These are phyloP conservation scores for Chrysina gloriosa DNA, from an alignment of 2,888 invertebrate species.

Conservation along the genomic window DNA sequence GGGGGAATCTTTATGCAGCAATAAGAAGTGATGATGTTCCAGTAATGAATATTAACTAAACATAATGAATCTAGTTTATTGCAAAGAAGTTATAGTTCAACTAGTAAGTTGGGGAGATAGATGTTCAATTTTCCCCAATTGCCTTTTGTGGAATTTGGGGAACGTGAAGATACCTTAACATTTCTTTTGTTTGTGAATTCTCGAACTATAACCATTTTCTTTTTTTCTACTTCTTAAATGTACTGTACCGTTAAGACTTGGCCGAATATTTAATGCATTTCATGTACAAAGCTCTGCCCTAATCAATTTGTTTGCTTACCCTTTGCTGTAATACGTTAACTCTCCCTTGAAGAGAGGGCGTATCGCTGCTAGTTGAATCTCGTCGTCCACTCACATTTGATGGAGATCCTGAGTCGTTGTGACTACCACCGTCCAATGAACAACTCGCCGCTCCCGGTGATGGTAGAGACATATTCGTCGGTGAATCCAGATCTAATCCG, in stretches of 20 bases:
- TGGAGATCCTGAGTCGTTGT: constrained; percentile 72
- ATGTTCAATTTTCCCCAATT: no score
- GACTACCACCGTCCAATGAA: constrained; percentile 74
- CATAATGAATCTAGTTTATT: no score
- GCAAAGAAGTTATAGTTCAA: no score
- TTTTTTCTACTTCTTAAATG: no score
- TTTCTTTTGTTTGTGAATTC: no score
- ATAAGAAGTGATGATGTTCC: no score
- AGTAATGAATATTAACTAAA: no score
- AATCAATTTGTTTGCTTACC: constrained; percentile 79
- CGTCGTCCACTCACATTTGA: constrained; percentile 77
- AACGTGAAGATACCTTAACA: no score
- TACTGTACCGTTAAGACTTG: not conserved
- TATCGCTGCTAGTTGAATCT: constrained; percentile 70
- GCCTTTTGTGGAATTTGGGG: no score
- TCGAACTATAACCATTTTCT: no score
- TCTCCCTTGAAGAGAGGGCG: constrained; percentile 68
- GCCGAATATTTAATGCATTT: constrained; percentile 7
- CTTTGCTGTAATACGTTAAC: constrained; percentile 84
- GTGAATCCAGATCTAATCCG: constrained; percentile 76
- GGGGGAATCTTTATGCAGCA: no score
- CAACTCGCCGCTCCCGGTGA: constrained; percentile 81
- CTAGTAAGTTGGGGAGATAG: no score
- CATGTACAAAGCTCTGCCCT: constrained; percentile 57
- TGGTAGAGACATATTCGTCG: constrained; percentile 84